Evolutionary conservation across 2,888 invertebrate genomes (phyloP).

Genomic region (Cataglyphis albicans): DNA sequence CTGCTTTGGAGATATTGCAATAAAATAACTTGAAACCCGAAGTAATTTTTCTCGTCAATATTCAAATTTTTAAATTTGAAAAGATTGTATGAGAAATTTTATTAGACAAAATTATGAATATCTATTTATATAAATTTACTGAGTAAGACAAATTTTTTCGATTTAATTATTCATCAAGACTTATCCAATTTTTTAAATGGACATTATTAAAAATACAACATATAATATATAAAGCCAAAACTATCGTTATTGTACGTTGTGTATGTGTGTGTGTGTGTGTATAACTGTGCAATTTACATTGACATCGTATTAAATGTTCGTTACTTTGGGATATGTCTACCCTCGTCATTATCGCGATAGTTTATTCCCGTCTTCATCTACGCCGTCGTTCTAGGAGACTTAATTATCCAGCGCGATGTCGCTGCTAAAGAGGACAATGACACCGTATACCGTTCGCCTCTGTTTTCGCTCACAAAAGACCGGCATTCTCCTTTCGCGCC

Average conservation of each 20-base stretch:
- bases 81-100: not conserved
- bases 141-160: not conserved
- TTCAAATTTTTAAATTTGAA: not conserved
- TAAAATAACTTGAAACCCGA: not conserved
- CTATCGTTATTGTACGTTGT: not conserved
- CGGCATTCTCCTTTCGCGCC: conserved; percentile 62
- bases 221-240: not conserved
- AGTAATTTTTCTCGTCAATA: not conserved
- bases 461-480: conserved; percentile 72
- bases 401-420: conserved; percentile 78
- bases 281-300: not conserved
- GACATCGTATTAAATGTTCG: not conserved
- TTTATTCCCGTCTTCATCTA: conserved; percentile 15
- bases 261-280: not conserved
- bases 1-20: not conserved
- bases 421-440: conserved; percentile 74
- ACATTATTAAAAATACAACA: not conserved
- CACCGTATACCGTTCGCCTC: conserved; percentile 63
- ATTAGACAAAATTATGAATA: not conserved
- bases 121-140: not conserved
- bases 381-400: conserved; percentile 64
- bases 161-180: not conserved
- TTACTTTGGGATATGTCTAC: not conserved
- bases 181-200: not conserved
- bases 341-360: conserved; percentile 12